Evolutionary conservation across 2,113 vertebrate species (phyloP).

Genomic region (Tauraco erythrolophus): DNA sequence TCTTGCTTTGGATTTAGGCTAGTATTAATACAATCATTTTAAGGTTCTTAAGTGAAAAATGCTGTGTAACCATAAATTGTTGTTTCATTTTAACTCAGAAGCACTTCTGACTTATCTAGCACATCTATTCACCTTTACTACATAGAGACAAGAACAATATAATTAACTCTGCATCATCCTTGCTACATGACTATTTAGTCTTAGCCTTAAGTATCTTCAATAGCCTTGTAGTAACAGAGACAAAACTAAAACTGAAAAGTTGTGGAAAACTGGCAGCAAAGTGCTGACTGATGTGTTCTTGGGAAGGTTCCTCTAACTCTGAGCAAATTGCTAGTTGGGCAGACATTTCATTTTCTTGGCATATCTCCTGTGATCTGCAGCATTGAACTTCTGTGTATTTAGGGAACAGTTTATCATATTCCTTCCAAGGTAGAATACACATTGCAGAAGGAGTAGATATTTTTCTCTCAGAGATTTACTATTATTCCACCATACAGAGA

Average conservation of each 20-base stretch:
- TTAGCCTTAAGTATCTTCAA: background rate
- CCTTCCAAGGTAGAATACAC: background rate
- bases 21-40: background rate
- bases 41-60: background rate
- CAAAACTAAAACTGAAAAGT: background rate
- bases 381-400: slow-evolving; percentile 44
- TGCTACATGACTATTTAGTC: background rate
- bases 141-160: background rate
- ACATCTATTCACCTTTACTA: background rate
- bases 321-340: slow-evolving; percentile 24
- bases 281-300: slow-evolving; percentile 20
- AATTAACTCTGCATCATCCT: background rate
- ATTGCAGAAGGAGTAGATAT: background rate
- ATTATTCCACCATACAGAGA: background rate
- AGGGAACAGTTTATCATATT: background rate
- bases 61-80: background rate
- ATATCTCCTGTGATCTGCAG: slow-evolving; percentile 9
- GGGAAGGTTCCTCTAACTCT: slow-evolving; percentile 27
- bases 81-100: background rate
- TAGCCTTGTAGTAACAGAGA: background rate
- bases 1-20: background rate
- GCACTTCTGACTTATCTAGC: background rate
- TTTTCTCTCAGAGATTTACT: background rate
- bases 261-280: background rate
- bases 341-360: slow-evolving; percentile 60